Evolutionary conservation across 2,888 invertebrate genomes (phyloP), one percentile per base, ranked within the genome.

Genomic region (Tenthredo scrophulariae): DNA sequence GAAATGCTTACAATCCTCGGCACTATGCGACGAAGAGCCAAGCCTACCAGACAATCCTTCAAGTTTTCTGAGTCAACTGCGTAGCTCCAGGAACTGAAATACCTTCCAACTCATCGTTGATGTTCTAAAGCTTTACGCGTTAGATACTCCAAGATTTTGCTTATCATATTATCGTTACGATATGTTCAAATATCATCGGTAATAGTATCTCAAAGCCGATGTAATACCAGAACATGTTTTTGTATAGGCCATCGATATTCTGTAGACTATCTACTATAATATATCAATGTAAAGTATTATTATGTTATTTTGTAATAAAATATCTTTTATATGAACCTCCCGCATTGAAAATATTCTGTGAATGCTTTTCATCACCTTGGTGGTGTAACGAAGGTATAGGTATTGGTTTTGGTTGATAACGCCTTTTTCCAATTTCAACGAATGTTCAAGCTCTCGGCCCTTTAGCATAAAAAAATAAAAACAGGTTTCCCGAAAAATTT

Each of bases 1-100:
- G 95, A 97, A 91, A 96, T 97, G 95, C 94, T 96, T 80, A 96
- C 95, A 89, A 96, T 96, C 86, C 94, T 97, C 37, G 96, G 95
- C 22, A 95, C 95, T 74, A 93, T 95, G 91, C 94, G 95, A 88
- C 92, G 95, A 86, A 94, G 95, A 87, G 94, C 94, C 2, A 94
- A 94, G 86, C 93, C 94, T 46, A 90, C 93, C 70, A 93, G 94
- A 85, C 92, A 92, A 84, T 90, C 91, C 4, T 87, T 91, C 65
- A 90, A 91, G 85, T 89, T 91, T 79, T 75, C 89, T 1, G 91
- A 91, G 85, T 85, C 88, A 7, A 86, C 91, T 26, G 89, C 89
- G 85, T 90, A 90, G 80, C 15, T 58, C 7, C 6, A 37, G 58
- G 33, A 22, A 33, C 33, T 18, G 0, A 18, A 33, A 18, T 18